Evolutionary conservation across 2,113 vertebrate species (phyloP), one percentile per base, ranked within the genome.

Genomic region (Corythaeola cristata): DNA sequence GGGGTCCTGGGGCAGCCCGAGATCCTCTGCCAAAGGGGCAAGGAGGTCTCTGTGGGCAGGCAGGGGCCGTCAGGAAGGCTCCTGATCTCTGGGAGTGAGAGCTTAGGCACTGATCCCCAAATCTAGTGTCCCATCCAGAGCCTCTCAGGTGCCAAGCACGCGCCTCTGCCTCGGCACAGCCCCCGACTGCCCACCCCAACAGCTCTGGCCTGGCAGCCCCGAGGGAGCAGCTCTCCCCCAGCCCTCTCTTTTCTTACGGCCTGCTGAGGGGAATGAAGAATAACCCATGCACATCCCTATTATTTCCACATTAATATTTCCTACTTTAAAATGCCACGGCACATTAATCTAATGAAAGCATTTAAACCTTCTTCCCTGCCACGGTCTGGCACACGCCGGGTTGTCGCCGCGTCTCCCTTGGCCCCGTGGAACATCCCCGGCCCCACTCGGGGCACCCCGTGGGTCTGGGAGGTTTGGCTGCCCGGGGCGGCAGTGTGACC

Each of bases 271-370:
- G 62, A 77, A 92, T 80, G 83, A 76, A 90, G 81, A 94, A 92
- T 69, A 83, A 83, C 90, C 90, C 39, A 21, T 0, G 11, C 62
- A n/a, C 66, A 15, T 50, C 85, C 90, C 74, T 68, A 56, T 86
- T 74, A 66, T 83, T 93, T 66, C 66, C 71, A 68, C 71, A 62
- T 94, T 91, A 74, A 80, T 74, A 84, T 88, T 75, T 86, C 66
- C 85, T 84, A 33, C 69, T 92, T 86, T 86, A 68, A 95, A 94
- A 77, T 69, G 90, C 16, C 59, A 82, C 72, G 80, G 76, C 62
- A 73, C 71, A 80, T 92, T 90, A 77, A 88, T 95, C 76, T 91
- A 91, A 89, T 28, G 60, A 77, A 71, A 73, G n/a, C 45, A 21
- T 35, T 93, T 87, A 83, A 89, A 62, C 52, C 59, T 62, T 30